Evolutionary conservation across 1,140 invertebrate genomes (phyloP), one percentile per base, ranked within the genome.

Genomic region (Zaprionus vittiger): DNA sequence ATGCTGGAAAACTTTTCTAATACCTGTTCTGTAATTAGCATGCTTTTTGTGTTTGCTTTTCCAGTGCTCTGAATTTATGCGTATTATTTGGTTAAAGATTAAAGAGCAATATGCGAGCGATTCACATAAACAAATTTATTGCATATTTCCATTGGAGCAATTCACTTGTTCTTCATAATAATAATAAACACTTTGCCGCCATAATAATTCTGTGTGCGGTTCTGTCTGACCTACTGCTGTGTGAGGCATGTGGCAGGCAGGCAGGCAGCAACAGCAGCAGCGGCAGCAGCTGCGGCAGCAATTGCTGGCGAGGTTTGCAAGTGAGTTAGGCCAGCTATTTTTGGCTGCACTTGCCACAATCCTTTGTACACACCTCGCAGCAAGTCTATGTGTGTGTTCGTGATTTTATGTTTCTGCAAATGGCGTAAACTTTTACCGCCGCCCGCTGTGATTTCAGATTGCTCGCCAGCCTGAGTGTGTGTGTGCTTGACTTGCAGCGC

Each of bases 121-220:
- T 77, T 77, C 73, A 47, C 73, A 76, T 76, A 65, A 76, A 76
- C 61, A 76, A 72, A 59, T 73, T 73, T 59, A 77, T 66, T 77
- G 69, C 74, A 74, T 61, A 73, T 66, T 73, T 49, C 41, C 65
- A 59, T 59, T 59, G 38, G 38, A 59, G 22, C 55, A 24, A 62
- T 37, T 62, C n/a, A 52, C 31, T 66, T 70, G 31, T 70, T 80
- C 66, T 71, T 61, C 70, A 57, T 67, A 59, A 56, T 56, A 26
- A 65, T 75, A 85, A 89, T 89, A 87, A 87, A 87, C 84, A 87
- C 81, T 89, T 80, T 89, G 65, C 61, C 71, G 69, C 41, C 41
- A 11, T 73, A 76, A 66, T 63, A 28, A 89, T 79, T 73, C 66
- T 74, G 66, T 63, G 47, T 64, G 54, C 31, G 62, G 64, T 73